Percentiles rank a stretch among this genome's conserved stretches.
phyloP scores from a whole-genome alignment of 2,888 invertebrate genomes.

The Gymnoscelis rufifasciata region DNA sequence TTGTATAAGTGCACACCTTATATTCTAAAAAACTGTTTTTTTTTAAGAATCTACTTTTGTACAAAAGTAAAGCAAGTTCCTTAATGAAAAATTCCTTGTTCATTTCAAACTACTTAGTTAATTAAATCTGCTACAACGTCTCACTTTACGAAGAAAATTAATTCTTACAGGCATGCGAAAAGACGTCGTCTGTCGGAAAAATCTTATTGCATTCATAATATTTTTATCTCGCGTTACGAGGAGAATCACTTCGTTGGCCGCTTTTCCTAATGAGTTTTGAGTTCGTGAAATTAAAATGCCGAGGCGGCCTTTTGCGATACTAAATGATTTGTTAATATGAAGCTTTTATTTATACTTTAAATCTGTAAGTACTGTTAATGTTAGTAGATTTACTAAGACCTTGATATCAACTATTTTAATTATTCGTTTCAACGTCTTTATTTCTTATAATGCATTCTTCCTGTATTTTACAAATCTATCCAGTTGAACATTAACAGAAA shows the following conservation, averaged over 20 bases:
- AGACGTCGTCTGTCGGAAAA: constrained; percentile 41
- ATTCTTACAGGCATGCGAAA: constrained; percentile 35
- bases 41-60: no score
- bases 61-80: background rate
- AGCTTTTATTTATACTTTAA: no score
- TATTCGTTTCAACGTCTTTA: no score
- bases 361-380: no score
- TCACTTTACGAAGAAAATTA: constrained; percentile 34
- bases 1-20: no score
- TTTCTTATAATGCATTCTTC: background rate
- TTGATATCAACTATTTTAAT: no score
- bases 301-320: background rate
- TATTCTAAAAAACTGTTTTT: no score
- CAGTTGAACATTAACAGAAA: constrained; percentile 33
- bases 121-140: constrained; percentile 37
- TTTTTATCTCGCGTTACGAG: constrained; percentile 15
- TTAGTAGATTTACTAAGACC: no score
- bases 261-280: background rate
- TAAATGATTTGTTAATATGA: no score
- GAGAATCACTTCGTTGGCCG: background rate
- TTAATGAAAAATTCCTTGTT: constrained; percentile 19
- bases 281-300: background rate
- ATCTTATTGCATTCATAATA: constrained; percentile 35
- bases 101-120: constrained; percentile 31
- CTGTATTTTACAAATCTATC: constrained; percentile 17